Base-by-base conservation (phyloP, 2,113 vertebrate species). In the Eubucco bourcierii region DNA sequence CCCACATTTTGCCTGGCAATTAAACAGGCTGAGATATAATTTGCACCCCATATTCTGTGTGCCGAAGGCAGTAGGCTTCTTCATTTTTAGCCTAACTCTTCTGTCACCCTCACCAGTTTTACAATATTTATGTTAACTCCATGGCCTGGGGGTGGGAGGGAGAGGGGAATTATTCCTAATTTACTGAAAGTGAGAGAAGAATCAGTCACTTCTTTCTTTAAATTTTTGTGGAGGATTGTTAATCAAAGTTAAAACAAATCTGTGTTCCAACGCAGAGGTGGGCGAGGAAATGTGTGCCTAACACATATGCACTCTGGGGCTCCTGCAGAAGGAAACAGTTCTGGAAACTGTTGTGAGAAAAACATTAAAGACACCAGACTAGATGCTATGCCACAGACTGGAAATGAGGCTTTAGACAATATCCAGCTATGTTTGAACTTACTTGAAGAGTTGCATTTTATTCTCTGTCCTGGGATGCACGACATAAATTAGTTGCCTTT, bases 261-360 rank as follows among this genome's bases (percentile, higher is more conserved):
- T 84, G 52, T 81, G 80, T 85, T 94, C 79, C 80, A 94, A 89
- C 73, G 85, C 95, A 96, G 96, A 94, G 85, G 95, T 52, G 95
- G 94, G 84, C 76, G 91, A 96, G 95, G 95, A 95, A 94, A 96
- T 85, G 96, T 95, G 92, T 79, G 78, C 95, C 90, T 96, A 95
- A 96, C 95, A 96, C 95, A 95, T 96, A 96, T 86, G 93, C 94
- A 90, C 79, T 93, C 95, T 82, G 66, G 84, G 95, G 88, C 76
- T 96, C 95, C 78, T 94, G 87, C 76, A 96, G 95, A 90, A 96
- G 80, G 93, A 95, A 96, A 95, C 88, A 88, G 65, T 95, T 95
- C 95, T 96, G 77, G 95, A 90, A 96, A 93, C 90, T 94, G 93
- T 96, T 95, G 95, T 95, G 95, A 96, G 95, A 95, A 95, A 95